Conservation (phyloP, 2,113 vertebrate species). For the Raja brachyura region DNA sequence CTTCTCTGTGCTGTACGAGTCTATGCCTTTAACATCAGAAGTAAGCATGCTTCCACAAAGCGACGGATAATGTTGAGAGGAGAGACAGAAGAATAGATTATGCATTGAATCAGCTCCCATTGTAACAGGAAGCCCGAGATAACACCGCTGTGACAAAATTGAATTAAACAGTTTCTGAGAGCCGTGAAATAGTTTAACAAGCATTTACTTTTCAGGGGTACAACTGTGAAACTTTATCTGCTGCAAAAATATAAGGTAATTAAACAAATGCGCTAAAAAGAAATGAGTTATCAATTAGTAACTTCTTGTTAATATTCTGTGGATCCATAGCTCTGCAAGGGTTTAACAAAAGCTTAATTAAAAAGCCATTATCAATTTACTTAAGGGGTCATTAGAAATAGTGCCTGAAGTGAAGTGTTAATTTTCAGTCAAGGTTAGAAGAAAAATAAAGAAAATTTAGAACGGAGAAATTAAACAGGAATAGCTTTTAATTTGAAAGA, state of each 20-base stretch:
- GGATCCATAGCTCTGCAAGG: background rate
- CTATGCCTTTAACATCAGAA: no score
- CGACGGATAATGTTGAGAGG: background rate
- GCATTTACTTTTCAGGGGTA: background rate
- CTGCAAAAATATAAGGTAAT: background rate
- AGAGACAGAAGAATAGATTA: background rate
- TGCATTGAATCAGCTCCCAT: background rate
- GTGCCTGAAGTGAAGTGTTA: conserved; percentile 9
- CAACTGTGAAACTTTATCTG: background rate
- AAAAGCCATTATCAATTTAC: background rate
- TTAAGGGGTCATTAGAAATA: background rate
- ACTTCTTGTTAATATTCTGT: background rate
- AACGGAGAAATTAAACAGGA: background rate
- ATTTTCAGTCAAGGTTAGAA: background rate
- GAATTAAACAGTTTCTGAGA: no score
- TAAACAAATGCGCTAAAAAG: background rate
- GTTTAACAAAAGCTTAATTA: conserved; percentile 3
- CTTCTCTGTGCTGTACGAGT: no score
- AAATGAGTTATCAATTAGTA: background rate
- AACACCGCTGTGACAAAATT: background rate
- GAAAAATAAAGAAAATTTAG: background rate
- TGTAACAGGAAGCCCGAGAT: background rate
- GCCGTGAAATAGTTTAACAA: background rate
- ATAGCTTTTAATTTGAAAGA: background rate
- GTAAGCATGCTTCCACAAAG: background rate